Conservation (phyloP, 2,888 invertebrate species). For the Acanthosoma haemorrhoidale region DNA sequence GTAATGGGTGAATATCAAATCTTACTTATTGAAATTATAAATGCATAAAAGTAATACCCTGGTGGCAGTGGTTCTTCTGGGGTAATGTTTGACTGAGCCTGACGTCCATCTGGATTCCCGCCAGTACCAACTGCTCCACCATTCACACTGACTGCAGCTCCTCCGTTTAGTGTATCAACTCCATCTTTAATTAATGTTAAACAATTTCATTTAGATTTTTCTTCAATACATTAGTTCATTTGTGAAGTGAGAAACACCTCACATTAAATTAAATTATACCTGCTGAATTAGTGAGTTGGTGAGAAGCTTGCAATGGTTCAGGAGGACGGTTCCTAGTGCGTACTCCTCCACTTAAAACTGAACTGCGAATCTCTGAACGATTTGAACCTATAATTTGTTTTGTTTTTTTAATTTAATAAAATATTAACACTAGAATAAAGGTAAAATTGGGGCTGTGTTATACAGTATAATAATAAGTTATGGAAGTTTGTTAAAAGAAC, state of each 20-base stretch:
- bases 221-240: too few species aligned
- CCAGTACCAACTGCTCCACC: conserved; percentile 21
- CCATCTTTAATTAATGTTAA: background rate
- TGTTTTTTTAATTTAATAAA: too few species aligned
- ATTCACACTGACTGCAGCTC: conserved; percentile 18
- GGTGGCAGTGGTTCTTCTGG: conserved; percentile 76
- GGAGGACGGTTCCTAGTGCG: conserved; percentile 62
- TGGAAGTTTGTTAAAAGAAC: too few species aligned
- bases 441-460: too few species aligned
- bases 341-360: conserved; percentile 65
- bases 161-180: conserved; percentile 29
- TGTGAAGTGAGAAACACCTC: background rate
- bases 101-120: background rate
- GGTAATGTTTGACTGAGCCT: conserved; percentile 22
- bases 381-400: background rate
- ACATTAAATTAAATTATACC: conserved; percentile 21
- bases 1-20: too few species aligned
- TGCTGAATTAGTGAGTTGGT: conserved; percentile 49
- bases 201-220: too few species aligned
- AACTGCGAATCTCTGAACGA: conserved; percentile 48
- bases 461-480: too few species aligned
- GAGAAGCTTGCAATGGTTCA: conserved; percentile 44
- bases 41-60: too few species aligned
- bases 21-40: too few species aligned
- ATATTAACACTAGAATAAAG: too few species aligned